Percentiles rank a stretch among this genome's conserved stretches.
Evolutionary conservation across 2,113 vertebrate genomes (phyloP).

Genomic region (Hydropotes inermis): DNA sequence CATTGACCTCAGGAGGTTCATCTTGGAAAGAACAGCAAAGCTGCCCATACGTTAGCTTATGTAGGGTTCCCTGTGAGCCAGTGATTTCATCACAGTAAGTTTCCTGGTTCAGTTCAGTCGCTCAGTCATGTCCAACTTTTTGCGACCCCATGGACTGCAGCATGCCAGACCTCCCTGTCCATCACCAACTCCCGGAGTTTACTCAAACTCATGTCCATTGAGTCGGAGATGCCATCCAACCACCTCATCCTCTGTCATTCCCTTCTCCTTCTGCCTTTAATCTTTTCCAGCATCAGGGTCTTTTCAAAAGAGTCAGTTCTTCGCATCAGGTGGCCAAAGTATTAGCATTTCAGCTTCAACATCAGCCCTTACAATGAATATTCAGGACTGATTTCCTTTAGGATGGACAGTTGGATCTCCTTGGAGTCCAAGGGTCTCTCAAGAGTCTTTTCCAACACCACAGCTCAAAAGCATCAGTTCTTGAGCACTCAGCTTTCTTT

Average conservation of each 20-base stretch:
- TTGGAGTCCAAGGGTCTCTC: not conserved
- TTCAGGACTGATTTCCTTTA: not conserved
- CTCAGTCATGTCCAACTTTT: not conserved
- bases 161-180: not conserved
- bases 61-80: not conserved
- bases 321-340: not conserved
- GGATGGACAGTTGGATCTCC: not conserved
- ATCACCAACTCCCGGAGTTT: not conserved
- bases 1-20: not conserved
- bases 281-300: not conserved
- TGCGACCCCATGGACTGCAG: not conserved
- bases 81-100: not conserved
- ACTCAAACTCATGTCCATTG: not conserved
- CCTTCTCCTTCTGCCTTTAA: not conserved
- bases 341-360: not conserved
- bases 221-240: not conserved
- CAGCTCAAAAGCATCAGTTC: not conserved
- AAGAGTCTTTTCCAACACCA: not conserved
- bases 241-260: not conserved
- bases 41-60: not conserved
- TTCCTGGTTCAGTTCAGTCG: not conserved
- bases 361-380: not conserved
- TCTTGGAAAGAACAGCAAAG: not conserved
- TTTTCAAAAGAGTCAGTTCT: not conserved
- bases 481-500: not conserved